phyloP scores from a whole-genome alignment of 2,888 invertebrate genomes.

The Apotomis turbidana region DNA sequence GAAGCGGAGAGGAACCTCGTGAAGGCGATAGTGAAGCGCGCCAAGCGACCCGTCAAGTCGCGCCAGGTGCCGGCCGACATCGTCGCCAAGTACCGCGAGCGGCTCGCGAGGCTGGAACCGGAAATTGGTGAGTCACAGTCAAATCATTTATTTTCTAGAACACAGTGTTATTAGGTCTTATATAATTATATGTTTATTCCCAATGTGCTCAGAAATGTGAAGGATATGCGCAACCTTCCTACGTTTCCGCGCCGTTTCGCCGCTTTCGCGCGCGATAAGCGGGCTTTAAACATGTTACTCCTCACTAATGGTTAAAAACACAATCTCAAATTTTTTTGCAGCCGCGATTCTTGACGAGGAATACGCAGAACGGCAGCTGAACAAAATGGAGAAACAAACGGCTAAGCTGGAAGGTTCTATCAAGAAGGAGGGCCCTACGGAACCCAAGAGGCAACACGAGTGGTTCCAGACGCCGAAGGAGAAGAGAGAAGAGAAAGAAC shows the following conservation, averaged over 20 bases:
- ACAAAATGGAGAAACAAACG: slow-evolving; percentile 93
- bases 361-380: slow-evolving; percentile 90
- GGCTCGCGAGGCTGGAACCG: neutral
- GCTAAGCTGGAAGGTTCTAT: slow-evolving; percentile 83
- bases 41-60: neutral
- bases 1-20: slow-evolving; percentile 96
- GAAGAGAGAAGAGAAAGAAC: slow-evolving; percentile 90
- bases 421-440: slow-evolving; percentile 64
- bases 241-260: too few relatives aligned
- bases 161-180: too few relatives aligned
- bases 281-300: too few relatives aligned
- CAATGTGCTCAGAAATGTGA: too few relatives aligned
- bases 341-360: slow-evolving; percentile 93
- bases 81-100: neutral
- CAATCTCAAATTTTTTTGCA: slow-evolving; percentile 44
- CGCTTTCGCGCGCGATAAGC: too few relatives aligned
- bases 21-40: slow-evolving; percentile 92
- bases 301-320: too few relatives aligned
- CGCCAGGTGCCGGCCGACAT: neutral
- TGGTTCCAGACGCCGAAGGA: slow-evolving; percentile 96
- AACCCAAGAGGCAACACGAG: slow-evolving; percentile 78
- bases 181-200: too few relatives aligned
- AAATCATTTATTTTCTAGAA: too few relatives aligned
- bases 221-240: too few relatives aligned
- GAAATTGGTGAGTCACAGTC: neutral